Evolutionary conservation across 1,140 invertebrate species (phyloP).

Genomic region (Ceratosolen fusciceps): DNA sequence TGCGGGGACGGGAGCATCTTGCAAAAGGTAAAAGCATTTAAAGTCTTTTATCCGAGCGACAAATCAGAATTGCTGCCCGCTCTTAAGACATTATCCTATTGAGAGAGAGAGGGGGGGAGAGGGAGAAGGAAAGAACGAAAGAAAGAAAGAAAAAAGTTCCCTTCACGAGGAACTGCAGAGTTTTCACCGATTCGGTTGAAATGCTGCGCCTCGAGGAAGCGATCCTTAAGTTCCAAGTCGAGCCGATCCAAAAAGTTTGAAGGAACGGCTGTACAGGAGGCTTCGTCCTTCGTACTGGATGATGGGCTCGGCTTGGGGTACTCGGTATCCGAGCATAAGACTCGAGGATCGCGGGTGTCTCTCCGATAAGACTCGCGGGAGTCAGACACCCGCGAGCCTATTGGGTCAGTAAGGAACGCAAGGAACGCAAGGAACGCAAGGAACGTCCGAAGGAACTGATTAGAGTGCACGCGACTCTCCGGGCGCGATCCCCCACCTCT

Average conservation of each 20-base stretch:
- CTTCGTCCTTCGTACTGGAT: not conserved
- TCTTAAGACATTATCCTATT: not conserved
- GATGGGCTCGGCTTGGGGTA: not conserved
- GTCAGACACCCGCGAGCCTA: not conserved
- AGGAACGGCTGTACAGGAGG: too few species aligned
- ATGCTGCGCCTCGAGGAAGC: not conserved
- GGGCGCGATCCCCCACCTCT: not conserved
- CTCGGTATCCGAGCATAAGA: not conserved
- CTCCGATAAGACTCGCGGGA: not conserved
- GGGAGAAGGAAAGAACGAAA: too few species aligned
- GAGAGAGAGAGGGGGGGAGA: too few species aligned
- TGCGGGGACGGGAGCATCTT: not conserved
- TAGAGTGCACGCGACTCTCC: slow-evolving; percentile 33
- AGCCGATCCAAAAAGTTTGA: too few species aligned
- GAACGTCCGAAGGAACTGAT: slow-evolving; percentile 45
- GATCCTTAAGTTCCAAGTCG: too few species aligned
- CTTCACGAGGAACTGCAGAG: not conserved
- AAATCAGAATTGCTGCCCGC: not conserved
- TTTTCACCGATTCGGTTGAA: not conserved
- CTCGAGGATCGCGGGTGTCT: not conserved
- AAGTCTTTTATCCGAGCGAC: too few species aligned
- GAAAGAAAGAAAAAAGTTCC: not conserved
- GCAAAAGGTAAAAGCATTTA: not conserved
- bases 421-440: not conserved
- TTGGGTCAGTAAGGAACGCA: not conserved